These are phyloP conservation scores for Calliscelio sp. DNA, from an alignment of 2,888 invertebrate species.

Conservation along the genomic window DNA sequence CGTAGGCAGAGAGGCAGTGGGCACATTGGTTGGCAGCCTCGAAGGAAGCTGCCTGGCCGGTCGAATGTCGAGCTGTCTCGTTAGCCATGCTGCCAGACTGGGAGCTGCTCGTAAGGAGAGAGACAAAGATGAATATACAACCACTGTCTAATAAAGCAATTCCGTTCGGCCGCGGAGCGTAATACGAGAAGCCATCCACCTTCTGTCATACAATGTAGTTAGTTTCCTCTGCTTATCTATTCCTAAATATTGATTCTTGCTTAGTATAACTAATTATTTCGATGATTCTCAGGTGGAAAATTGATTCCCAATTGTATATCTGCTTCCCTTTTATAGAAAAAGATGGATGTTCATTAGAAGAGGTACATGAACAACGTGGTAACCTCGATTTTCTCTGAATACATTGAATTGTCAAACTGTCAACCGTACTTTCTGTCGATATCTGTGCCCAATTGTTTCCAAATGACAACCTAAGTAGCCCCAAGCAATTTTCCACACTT, in stretches of 20 bases:
- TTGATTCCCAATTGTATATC: neutral
- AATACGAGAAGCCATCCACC: conserved; percentile 84
- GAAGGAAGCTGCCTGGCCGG: conserved; percentile 80
- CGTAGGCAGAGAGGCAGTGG: conserved; percentile 67
- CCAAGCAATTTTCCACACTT: too few relatives aligned
- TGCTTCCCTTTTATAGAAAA: too few relatives aligned
- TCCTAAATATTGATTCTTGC: conserved; percentile 24
- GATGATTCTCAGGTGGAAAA: neutral
- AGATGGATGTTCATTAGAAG: too few relatives aligned
- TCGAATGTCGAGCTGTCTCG: conserved; percentile 84
- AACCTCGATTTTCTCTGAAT: too few relatives aligned
- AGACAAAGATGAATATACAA: conserved; percentile 66
- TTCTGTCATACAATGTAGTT: conserved; percentile 73
- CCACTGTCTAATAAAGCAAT: conserved; percentile 84
- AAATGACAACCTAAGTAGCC: too few relatives aligned
- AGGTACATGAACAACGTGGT: too few relatives aligned
- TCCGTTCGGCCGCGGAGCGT: conserved; percentile 84
- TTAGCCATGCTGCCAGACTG: conserved; percentile 79
- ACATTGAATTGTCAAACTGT: too few relatives aligned
- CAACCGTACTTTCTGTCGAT: too few relatives aligned
- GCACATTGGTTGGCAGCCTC: conserved; percentile 69
- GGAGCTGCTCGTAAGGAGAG: conserved; percentile 64
- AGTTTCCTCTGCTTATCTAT: conserved; percentile 38
- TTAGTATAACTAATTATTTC: neutral
- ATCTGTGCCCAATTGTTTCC: too few relatives aligned